These are phyloP conservation scores for Tethea ocularis DNA, from an alignment of 2,888 invertebrate genomes.

Conservation along the genomic window DNA sequence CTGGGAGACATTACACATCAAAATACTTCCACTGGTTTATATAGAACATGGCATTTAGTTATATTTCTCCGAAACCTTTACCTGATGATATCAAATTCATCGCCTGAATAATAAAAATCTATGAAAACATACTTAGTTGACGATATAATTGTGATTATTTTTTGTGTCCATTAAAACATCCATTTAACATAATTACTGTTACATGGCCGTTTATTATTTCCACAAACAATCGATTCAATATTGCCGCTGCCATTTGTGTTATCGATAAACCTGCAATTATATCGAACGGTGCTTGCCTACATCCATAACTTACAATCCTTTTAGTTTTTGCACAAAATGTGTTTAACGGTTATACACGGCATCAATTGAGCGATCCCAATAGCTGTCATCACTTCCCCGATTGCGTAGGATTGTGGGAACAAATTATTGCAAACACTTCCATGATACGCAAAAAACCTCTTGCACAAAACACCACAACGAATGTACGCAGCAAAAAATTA, in stretches of 20 bases:
- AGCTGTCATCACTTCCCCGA: constrained; percentile 79
- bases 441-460: constrained; percentile 63
- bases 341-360: constrained; percentile 55
- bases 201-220: constrained; percentile 7
- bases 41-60: too few relatives aligned
- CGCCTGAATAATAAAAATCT: neutral
- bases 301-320: constrained; percentile 26
- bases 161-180: constrained; percentile 4
- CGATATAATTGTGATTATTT: constrained; percentile 3
- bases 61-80: too few relatives aligned
- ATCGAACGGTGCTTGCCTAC: constrained; percentile 31
- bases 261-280: constrained; percentile 34
- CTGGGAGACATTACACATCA: neutral
- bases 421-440: constrained; percentile 82
- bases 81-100: too few relatives aligned
- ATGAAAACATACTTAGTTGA: neutral
- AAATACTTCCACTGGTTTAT: neutral
- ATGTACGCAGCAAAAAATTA: constrained; percentile 59
- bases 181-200: constrained; percentile 7
- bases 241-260: constrained; percentile 6
- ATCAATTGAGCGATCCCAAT: constrained; percentile 61
- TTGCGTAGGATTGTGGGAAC: constrained; percentile 76
- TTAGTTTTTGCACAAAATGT: constrained; percentile 39
- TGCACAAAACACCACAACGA: constrained; percentile 63
- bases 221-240: constrained; percentile 8